Percentiles rank a stretch among this genome's conserved stretches.
phyloP scores from a whole-genome alignment of 2,113 vertebrate genomes.

The Tapirus terrestris region DNA sequence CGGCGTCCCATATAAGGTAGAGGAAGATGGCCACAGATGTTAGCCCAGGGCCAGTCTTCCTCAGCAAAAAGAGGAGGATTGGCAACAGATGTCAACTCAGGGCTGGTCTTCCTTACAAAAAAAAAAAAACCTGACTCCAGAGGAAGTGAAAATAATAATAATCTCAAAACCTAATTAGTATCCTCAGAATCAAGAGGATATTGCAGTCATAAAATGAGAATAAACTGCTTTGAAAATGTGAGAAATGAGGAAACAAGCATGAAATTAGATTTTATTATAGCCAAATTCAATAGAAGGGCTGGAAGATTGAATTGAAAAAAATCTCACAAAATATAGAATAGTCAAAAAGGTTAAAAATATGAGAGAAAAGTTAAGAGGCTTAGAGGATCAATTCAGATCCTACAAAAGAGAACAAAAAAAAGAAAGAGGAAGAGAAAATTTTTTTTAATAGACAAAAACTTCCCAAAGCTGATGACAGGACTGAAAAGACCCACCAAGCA shows the following conservation, averaged over 20 bases:
- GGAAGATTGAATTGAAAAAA: background rate
- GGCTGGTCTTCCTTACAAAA: too few species aligned
- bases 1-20: too few species aligned
- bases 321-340: background rate
- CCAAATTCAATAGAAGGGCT: background rate
- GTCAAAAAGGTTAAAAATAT: background rate
- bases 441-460: background rate
- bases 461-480: background rate
- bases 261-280: background rate
- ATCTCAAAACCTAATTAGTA: background rate
- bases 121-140: background rate
- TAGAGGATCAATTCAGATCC: background rate
- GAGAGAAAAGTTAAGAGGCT: background rate
- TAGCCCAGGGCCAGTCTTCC: too few species aligned
- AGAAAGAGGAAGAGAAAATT: background rate
- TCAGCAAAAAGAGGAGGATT: too few species aligned
- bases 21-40: too few species aligned
- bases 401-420: background rate
- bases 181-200: background rate
- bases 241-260: background rate
- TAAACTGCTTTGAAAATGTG: background rate
- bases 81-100: too few species aligned
- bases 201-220: conserved; percentile 6
- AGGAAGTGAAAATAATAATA: conserved; percentile 30
- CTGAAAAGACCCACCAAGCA: background rate